A percentile compares a stretch with the other conserved stretches of the same genome.
Conservation (phyloP, 1,140 invertebrate genomes). For the Ceratina calcarata region DNA sequence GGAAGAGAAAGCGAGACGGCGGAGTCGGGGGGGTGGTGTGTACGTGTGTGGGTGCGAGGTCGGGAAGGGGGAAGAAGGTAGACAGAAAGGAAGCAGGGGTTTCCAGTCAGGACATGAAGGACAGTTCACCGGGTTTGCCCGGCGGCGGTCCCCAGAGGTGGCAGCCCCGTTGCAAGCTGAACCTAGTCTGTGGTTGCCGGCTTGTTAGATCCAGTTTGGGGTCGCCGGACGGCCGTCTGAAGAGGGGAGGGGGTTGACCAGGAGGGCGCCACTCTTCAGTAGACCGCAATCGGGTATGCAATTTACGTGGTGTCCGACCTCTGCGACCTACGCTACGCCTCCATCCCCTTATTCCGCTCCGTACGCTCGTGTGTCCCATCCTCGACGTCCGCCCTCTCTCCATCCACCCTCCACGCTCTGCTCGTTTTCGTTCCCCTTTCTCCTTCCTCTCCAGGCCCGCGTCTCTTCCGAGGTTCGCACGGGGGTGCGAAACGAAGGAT, state of each 20-base stretch:
- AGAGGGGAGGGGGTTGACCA: conserved; percentile 20
- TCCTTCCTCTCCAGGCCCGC: background rate
- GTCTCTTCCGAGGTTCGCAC: conserved; percentile 46
- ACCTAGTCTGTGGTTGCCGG: conserved; percentile 68
- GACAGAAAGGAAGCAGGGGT: conserved; percentile 30
- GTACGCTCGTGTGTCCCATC: background rate
- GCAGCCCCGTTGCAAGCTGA: conserved; percentile 62
- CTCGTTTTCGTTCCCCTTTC: no score
- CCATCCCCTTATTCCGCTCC: background rate
- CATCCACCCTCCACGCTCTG: background rate
- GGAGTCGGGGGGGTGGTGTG: no score
- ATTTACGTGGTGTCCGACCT: conserved; percentile 73
- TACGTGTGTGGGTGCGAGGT: no score
- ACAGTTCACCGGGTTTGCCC: conserved; percentile 61
- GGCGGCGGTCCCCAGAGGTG: conserved; percentile 63
- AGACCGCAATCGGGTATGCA: conserved; percentile 73
- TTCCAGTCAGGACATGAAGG: conserved; percentile 57
- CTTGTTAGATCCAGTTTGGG: conserved; percentile 74
- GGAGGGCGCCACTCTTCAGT: conserved; percentile 66
- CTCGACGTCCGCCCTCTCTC: conserved; percentile 11
- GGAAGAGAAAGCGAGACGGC: background rate
- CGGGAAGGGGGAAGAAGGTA: background rate
- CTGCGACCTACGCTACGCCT: conserved; percentile 54
- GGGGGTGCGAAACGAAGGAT: conserved; percentile 46
- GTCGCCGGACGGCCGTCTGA: conserved; percentile 45